Conservation (phyloP, 2,888 invertebrate species). For the Ceratothoa steindachneri region DNA sequence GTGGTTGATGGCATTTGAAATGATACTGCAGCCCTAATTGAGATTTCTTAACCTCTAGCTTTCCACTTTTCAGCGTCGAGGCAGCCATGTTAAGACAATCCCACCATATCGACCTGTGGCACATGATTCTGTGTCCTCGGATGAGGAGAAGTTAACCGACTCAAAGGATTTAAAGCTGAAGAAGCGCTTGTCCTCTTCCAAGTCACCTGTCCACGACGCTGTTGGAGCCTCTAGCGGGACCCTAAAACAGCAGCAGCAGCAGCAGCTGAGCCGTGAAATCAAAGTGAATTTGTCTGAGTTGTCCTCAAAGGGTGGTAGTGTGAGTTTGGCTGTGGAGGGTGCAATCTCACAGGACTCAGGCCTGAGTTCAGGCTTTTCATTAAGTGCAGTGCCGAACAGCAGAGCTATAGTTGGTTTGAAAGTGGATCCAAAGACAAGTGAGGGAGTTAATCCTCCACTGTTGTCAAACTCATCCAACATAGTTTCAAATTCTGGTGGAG, state of each 20-base stretch:
- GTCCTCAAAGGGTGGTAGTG: conserved; percentile 14
- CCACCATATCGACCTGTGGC: conserved; percentile 46
- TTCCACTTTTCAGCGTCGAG: conserved; percentile 5
- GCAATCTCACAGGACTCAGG: not conserved
- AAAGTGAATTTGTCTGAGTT: conserved; percentile 23
- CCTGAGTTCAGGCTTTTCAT: not conserved
- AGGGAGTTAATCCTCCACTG: not conserved
- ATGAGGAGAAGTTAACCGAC: conserved; percentile 30
- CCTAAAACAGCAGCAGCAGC: no score
- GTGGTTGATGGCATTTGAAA: not conserved
- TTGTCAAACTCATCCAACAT: not conserved
- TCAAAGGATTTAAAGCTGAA: conserved; percentile 35
- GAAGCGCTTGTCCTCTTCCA: conserved; percentile 9
- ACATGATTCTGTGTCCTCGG: conserved; percentile 26
- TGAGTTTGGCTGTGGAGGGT: not conserved
- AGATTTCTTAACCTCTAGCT: not conserved
- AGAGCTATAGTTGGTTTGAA: not conserved
- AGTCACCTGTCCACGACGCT: conserved; percentile 16
- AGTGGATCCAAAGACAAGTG: not conserved
- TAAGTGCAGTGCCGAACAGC: not conserved
- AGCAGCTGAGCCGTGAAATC: conserved; percentile 26
- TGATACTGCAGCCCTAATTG: not conserved
- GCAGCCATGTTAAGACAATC: conserved; percentile 39
- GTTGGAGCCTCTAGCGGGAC: conserved; percentile 19
- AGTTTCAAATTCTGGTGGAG: no score